phyloP scores from a whole-genome alignment of 2,797 vertebrate genomes.

The Myiotriccus ornatus region DNA sequence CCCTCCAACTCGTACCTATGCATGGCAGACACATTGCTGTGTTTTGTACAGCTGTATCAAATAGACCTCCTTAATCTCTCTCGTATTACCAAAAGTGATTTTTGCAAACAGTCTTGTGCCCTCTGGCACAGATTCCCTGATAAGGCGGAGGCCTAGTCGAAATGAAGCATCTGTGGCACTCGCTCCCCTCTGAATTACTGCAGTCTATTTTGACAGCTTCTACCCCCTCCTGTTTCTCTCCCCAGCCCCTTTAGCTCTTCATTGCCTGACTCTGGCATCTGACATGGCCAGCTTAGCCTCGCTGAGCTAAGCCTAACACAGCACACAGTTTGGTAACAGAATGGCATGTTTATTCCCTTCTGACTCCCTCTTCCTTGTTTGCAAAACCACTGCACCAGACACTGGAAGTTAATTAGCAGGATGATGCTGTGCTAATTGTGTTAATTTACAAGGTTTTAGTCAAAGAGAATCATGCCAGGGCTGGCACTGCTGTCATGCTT shows the following conservation, averaged over 20 bases:
- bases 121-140: constrained; percentile 74
- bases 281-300: constrained; percentile 77
- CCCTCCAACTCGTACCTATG: constrained; percentile 46
- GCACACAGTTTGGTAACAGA: constrained; percentile 86
- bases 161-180: constrained; percentile 74
- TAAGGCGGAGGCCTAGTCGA: constrained; percentile 65
- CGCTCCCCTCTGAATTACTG: constrained; percentile 71
- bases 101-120: constrained; percentile 72
- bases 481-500: constrained; percentile 90
- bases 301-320: constrained; percentile 75
- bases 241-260: constrained; percentile 71
- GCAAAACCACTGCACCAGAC: constrained; percentile 87
- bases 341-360: constrained; percentile 85
- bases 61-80: constrained; percentile 69
- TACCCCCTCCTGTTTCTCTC: constrained; percentile 54
- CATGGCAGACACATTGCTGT: not conserved
- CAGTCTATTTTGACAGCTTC: constrained; percentile 72
- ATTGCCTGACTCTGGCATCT: constrained; percentile 74
- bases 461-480: constrained; percentile 91
- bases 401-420: constrained; percentile 94
- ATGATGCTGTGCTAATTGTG: constrained; percentile 99
- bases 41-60: constrained; percentile 66
- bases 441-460: constrained; percentile 99
- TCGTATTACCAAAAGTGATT: constrained; percentile 73
- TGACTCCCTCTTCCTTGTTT: constrained; percentile 86